A percentile compares a stretch with the other conserved stretches of the same genome.
Conservation (phyloP, 30 jellyfish, hydroid and myxozoan species). For the Aurelia sp. region DNA sequence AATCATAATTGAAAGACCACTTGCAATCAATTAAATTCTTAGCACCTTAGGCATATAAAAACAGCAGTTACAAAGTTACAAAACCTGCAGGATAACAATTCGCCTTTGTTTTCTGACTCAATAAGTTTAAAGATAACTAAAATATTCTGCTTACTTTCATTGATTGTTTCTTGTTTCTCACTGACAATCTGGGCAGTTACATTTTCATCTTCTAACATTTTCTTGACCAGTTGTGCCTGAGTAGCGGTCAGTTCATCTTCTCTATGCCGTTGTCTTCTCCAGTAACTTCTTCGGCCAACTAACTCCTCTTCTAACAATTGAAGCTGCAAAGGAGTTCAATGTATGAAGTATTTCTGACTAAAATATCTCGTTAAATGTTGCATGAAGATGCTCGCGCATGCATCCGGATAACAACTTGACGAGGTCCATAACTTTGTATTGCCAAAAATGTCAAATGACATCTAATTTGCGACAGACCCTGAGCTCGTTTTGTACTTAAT, state of each 20-base stretch:
- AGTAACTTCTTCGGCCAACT: slow-evolving; percentile 92
- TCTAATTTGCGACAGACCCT: no score
- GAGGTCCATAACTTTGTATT: no score
- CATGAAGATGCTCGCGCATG: no score
- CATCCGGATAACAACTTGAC: no score
- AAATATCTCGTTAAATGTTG: neutral
- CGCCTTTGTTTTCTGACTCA: neutral
- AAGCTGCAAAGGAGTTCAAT: slow-evolving; percentile 35
- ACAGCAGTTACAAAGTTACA: no score
- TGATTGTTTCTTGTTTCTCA: slow-evolving; percentile 75
- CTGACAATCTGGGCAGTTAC: slow-evolving; percentile 71
- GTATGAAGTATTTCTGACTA: neutral
- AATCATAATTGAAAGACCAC: no score
- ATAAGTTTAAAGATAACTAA: neutral
- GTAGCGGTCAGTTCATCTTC: slow-evolving; percentile 77
- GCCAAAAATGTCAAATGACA: no score
- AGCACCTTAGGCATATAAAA: no score
- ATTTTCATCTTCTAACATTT: slow-evolving; percentile 76
- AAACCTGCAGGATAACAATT: neutral
- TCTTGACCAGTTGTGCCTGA: slow-evolving; percentile 69
- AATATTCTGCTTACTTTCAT: slow-evolving; percentile 58
- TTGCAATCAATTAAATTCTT: no score
- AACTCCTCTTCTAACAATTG: slow-evolving; percentile 90
- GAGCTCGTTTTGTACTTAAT: no score
- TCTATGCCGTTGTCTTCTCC: slow-evolving; percentile 95